These are phyloP conservation scores for Conger conger DNA, from an alignment of 2,113 vertebrate species.

Conservation along the genomic window DNA sequence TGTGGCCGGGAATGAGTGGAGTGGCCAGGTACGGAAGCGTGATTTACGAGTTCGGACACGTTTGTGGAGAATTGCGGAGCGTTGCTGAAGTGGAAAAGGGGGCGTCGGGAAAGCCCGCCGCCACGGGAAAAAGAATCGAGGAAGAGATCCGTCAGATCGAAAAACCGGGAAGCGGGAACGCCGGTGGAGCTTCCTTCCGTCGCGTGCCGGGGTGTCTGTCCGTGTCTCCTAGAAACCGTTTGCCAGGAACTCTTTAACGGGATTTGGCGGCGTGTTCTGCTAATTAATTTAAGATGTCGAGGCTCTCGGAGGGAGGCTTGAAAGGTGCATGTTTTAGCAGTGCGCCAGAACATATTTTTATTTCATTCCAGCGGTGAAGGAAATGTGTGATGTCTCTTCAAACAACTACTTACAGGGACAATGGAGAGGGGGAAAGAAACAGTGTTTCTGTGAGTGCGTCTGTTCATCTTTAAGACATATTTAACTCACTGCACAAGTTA, in stretches of 20 bases:
- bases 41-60: slow-evolving; percentile 88
- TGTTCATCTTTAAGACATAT: slow-evolving; percentile 13
- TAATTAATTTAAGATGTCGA: slow-evolving; percentile 55
- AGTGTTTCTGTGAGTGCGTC: not conserved
- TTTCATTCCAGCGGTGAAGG: slow-evolving; percentile 17
- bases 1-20: slow-evolving; percentile 83
- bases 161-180: slow-evolving; percentile 54
- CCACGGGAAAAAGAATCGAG: slow-evolving; percentile 46
- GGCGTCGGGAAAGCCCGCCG: slow-evolving; percentile 61
- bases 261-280: slow-evolving; percentile 27
- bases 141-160: slow-evolving; percentile 39
- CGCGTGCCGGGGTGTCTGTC: slow-evolving; percentile 36
- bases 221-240: slow-evolving; percentile 41
- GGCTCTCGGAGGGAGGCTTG: slow-evolving; percentile 38
- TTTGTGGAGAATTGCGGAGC: slow-evolving; percentile 71
- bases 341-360: slow-evolving; percentile 39
- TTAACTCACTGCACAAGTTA: not conserved
- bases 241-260: slow-evolving; percentile 44
- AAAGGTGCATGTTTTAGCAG: slow-evolving; percentile 38
- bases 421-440: not conserved
- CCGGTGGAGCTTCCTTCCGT: slow-evolving; percentile 51
- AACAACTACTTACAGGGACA: not conserved
- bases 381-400: not conserved
- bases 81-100: slow-evolving; percentile 73
- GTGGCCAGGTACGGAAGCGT: slow-evolving; percentile 83